Base-by-base conservation (phyloP, 1,140 invertebrate genomes). In the Drosophila ananassae region DNA sequence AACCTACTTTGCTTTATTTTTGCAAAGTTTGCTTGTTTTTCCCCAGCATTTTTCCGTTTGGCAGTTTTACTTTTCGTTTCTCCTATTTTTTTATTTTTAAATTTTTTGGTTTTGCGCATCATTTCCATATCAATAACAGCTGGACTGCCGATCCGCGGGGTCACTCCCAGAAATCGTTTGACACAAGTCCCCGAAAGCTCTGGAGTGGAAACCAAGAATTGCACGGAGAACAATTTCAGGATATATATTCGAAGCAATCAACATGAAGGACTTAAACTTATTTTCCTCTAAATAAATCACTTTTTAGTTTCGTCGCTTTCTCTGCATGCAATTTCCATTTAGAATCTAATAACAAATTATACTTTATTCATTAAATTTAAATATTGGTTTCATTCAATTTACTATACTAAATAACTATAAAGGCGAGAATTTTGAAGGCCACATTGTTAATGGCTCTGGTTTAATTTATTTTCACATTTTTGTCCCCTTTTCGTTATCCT, bases 91-190 rank as follows among this genome's bases (percentile, higher is more conserved):
- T 37, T 12, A 2, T 32, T 34, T 34, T 34, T 0, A 8, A 3
- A 9, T 34, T 34, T 34, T 34, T 9, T 37, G 10, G 10, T 39
- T 21, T 32, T 51, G 63, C 48, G 59, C 69, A 63, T 85, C 66
- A 83, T 84, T 84, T 84, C 82, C 77, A 85, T 87, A 87, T 85
- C 81, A 77, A 87, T 87, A 87, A 77, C 81, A 85, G 73, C 59
- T 75, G 76, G 47, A 48, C 17, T 6, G 21, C 25, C 28, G 39
- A 48, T 25, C 25, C 24, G 41, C 25, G 56, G 55, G 56, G 52
- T 74, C 52, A 53, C 55, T 51, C 17, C 37, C n/a, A 54, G 48
- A 41, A 57, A 53, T 25, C 67, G 74, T 22, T 77, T 78, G 60
- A 69, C 59, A 57, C 32, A 39, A 47, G n/a, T 22, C 17, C 8